Evolutionary conservation across 1,140 invertebrate genomes (phyloP).

Genomic region (Ips nitidus): DNA sequence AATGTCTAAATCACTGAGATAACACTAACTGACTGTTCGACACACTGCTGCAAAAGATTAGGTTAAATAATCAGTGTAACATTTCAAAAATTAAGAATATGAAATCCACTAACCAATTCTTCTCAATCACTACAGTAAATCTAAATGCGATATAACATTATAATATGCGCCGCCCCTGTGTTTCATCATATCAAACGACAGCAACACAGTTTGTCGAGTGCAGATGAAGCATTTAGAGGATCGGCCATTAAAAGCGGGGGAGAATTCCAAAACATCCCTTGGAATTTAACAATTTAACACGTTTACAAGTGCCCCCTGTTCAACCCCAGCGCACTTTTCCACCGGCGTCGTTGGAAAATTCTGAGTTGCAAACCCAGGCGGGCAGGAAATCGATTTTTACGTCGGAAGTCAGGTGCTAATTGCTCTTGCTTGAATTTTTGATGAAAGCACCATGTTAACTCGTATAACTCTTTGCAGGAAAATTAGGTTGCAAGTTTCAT

Average conservation of each 20-base stretch:
- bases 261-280: slow-evolving; percentile 35
- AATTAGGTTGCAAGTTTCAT: no score
- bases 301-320: slow-evolving; percentile 31
- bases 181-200: slow-evolving; percentile 25
- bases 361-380: slow-evolving; percentile 4
- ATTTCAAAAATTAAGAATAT: no score
- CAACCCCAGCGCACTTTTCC: slow-evolving; percentile 19
- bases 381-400: slow-evolving; percentile 32
- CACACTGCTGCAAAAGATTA: no score
- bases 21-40: no score
- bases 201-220: slow-evolving; percentile 35
- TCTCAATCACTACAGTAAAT: no score
- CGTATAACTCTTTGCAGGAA: background rate
- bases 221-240: slow-evolving; percentile 36
- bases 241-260: slow-evolving; percentile 31
- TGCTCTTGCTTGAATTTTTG: slow-evolving; percentile 27
- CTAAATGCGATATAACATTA: no score
- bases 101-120: no score
- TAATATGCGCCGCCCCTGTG: slow-evolving; percentile 11
- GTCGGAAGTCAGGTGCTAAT: slow-evolving; percentile 35
- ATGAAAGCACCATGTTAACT: slow-evolving; percentile 22
- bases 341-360: slow-evolving; percentile 13
- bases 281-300: slow-evolving; percentile 38
- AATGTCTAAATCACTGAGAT: no score
- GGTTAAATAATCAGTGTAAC: no score